phyloP scores from a whole-genome alignment of 37 sponge, comb jelly and placozoan genomes.

The Chondrosia reniformis region DNA sequence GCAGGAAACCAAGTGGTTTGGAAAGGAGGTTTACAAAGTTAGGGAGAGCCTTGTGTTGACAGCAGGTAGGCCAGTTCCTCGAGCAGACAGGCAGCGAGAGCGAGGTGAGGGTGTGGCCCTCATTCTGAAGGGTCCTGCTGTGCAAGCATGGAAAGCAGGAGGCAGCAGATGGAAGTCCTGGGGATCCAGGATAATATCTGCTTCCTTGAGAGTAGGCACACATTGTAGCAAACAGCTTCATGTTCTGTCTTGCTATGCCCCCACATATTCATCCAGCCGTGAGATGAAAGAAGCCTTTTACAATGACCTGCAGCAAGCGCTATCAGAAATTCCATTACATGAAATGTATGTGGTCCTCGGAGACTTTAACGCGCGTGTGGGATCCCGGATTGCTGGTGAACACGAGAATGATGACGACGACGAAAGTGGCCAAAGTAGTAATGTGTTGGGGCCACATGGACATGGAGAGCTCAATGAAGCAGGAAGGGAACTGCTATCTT shows the following conservation, averaged over 20 bases:
- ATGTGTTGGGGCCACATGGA: too few species aligned
- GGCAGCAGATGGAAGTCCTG: neutral
- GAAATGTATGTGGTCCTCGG: neutral
- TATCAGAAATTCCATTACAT: neutral
- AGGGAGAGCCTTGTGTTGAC: neutral
- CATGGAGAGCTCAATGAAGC: too few species aligned
- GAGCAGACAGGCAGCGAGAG: neutral
- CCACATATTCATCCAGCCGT: neutral
- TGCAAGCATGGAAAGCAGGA: neutral
- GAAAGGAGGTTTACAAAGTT: neutral
- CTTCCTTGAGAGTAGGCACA: neutral
- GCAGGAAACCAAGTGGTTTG: too few species aligned
- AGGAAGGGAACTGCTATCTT: too few species aligned
- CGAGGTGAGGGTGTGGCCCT: neutral
- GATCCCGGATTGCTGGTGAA: neutral
- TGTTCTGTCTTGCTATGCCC: neutral
- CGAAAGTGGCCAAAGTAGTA: too few species aligned
- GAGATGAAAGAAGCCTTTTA: neutral
- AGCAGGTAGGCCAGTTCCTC: neutral
- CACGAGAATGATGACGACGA: too few species aligned
- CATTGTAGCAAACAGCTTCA: neutral
- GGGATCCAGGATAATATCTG: neutral
- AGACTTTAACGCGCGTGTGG: neutral
- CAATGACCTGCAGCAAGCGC: constrained; percentile 3
- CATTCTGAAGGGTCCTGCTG: neutral